Base-by-base conservation (phyloP, 1,140 invertebrate species). In the Megalonaias nervosa region DNA sequence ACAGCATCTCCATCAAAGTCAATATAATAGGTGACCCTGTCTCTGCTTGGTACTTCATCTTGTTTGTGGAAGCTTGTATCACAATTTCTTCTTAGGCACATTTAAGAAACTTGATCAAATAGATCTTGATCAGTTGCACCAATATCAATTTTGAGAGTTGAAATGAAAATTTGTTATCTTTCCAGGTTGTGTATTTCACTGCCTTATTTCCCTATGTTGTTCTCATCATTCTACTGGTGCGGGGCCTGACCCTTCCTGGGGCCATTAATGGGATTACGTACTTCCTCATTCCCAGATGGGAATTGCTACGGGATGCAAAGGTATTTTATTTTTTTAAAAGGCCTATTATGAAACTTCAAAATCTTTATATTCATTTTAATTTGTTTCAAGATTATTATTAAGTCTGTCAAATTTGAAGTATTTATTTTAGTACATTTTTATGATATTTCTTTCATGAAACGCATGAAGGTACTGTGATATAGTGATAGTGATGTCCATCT, bases 141-240 rank as follows among this genome's bases (percentile, higher is more conserved):
- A 58, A 57, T 57, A n/a, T 56, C 48, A 69, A 16, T 57, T 23
- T 3, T 59, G 60, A 17, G 64, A 38, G 48, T 59, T 58, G 9
- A 31, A 48, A 5, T 68, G 61, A 74, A 26, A 38, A 60, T 75
- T 58, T 67, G 62, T 19, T 72, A n/a, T 95, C 87, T 96, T 95
- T 65, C 94, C 95, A 83, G 96, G 95, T 91, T 55, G 93, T 96
- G 67, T 97, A 97, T 90, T 94, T 97, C 84, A 97, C 96, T 13
- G 92, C 92, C 12, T 91, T 91, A 38, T 92, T 92, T 79, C 92
- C 92, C 21, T 92, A 92, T 83, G 13, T 92, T 19, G 89, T 92
- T 2, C 85, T 92, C 12, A 26, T 92, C 5, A 88, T 87, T 55
- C 79, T 92, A 59, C 81, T 92, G 71, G 81, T 91, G 21, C 85